Conservation (phyloP, 2,113 vertebrate genomes). For the Clinocottus analis region DNA sequence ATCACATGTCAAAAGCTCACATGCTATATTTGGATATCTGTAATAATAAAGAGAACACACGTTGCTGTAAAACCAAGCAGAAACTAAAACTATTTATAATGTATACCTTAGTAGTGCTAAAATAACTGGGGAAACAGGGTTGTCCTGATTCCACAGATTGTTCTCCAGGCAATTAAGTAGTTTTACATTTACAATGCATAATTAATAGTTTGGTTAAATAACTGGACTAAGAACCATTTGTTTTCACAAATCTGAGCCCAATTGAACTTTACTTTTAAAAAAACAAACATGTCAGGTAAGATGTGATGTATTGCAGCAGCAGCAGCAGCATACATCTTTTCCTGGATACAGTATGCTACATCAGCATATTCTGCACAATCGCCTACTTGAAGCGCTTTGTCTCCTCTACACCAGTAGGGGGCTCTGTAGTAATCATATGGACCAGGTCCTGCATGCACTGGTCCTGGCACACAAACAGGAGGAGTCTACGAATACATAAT, state of each 20-base stretch:
- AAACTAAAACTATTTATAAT: background rate
- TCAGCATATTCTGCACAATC: conserved; percentile 44
- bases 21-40: conserved; percentile 95
- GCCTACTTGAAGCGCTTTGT: conserved; percentile 97
- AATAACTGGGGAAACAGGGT: background rate
- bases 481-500: conserved; percentile 79
- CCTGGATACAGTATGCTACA: conserved; percentile 24
- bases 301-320: conserved; percentile 18
- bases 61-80: conserved; percentile 5
- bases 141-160: background rate
- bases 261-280: conserved; percentile 11
- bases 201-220: background rate
- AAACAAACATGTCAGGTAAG: conserved; percentile 27
- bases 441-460: conserved; percentile 95
- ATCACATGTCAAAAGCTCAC: conserved; percentile 95
- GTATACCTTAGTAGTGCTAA: background rate
- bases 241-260: background rate
- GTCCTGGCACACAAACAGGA: conserved; percentile 92
- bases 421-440: conserved; percentile 91
- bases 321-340: conserved; percentile 26
- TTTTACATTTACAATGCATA: conserved; percentile 2
- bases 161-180: background rate
- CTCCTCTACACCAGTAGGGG: conserved; percentile 93
- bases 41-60: conserved; percentile 28
- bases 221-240: background rate